Base-by-base conservation (phyloP, 2,797 vertebrate species). In the Halcyon smyrnensis region DNA sequence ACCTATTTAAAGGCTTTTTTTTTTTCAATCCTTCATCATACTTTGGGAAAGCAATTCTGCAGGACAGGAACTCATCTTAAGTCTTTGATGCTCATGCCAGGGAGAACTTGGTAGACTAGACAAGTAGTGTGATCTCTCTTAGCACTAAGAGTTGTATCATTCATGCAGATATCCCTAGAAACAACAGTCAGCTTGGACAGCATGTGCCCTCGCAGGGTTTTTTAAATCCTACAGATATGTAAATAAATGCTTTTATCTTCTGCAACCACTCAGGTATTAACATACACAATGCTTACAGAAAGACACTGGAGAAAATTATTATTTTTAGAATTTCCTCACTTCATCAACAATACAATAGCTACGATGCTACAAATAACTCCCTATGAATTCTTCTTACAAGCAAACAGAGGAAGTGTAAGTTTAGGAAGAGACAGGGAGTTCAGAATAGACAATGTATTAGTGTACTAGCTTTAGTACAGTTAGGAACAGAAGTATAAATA, bases 301-400 rank as follows among this genome's bases (percentile, higher is more conserved):
- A 87, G 84, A 87, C 54, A 81, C 41, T 48, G 43, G 81, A 84
- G 71, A 91, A 86, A 82, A 90, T 50, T 27, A 59, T 68, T 96
- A 94, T 92, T 96, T 96, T 96, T 95, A 89, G 93, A 71, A 65
- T 82, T 91, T 94, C 94, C 92, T 94, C 59, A 81, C 75, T 77
- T 86, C 68, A 80, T 57, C 65, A 68, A 14, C 48, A 84, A 48
- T 68, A 95, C 91, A 96, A 90, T 84, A 79, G 50, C 79, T 62
- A 14, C 13, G 25, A 93, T 69, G 53, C 92, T 70, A 91, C 81
- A 96, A 96, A 95, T 93, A 95, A 90, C 93, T 94, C 43, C 3
- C 41, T 60, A 46, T 7, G 50, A 89, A 82, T 57, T 80, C 69
- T 91, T 96, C 84, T 80, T 54, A 34, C 14, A 92, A 95, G 92